Percentiles rank a stretch among this genome's conserved stretches.
Conservation (phyloP, 2,888 invertebrate species). For the Scaptodrosophila latifasciaeformis region DNA sequence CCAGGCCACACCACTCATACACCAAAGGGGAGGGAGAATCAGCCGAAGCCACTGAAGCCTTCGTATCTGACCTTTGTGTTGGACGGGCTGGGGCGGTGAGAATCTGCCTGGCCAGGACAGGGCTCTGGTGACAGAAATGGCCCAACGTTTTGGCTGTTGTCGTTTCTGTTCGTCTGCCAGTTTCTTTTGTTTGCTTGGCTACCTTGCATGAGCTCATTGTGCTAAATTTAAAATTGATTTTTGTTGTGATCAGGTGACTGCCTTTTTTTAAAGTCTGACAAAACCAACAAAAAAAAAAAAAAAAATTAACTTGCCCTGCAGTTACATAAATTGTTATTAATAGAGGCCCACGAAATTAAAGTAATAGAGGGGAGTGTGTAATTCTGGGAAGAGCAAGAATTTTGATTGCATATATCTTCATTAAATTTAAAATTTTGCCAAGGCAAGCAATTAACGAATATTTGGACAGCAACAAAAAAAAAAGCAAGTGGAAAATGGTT, state of each 20-base stretch:
- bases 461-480: too few relatives aligned
- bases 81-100: too few relatives aligned
- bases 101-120: too few relatives aligned
- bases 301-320: too few relatives aligned
- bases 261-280: too few relatives aligned
- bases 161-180: background rate
- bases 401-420: conserved; percentile 17
- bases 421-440: conserved; percentile 30
- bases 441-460: conserved; percentile 22
- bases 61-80: too few relatives aligned
- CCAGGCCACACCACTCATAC: conserved; percentile 7
- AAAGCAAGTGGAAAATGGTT: too few relatives aligned
- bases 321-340: conserved; percentile 4
- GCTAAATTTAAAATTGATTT: conserved; percentile 62
- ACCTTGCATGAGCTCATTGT: conserved; percentile 53
- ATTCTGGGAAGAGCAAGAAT: background rate
- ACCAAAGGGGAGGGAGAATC: too few relatives aligned
- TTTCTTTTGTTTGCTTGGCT: background rate
- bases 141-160: background rate
- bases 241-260: conserved; percentile 11
- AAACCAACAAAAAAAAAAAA: too few relatives aligned
- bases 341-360: background rate
- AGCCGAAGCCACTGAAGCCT: too few relatives aligned
- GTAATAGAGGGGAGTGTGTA: background rate
- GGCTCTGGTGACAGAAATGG: too few relatives aligned